These are phyloP conservation scores for Antigone vipio DNA, from an alignment of 2,113 vertebrate species.

Conservation along the genomic window DNA sequence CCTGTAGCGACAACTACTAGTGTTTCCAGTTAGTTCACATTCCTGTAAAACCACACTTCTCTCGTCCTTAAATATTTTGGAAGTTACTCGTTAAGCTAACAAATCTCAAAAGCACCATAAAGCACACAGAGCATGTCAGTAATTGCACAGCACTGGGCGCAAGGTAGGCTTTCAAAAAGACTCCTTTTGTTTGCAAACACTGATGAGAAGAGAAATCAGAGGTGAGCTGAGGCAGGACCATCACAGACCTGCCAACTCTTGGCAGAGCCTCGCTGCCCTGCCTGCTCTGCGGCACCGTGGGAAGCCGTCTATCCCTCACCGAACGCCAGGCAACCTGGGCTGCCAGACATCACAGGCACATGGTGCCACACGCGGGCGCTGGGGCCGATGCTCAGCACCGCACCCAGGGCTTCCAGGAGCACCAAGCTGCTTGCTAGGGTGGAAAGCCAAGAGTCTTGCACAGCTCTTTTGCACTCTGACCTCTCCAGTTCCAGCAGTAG, in stretches of 20 bases:
- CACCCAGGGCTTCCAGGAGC: not conserved
- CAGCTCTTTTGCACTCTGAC: not conserved
- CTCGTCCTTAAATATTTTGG: slow-evolving; percentile 28
- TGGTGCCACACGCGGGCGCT: fast-evolving
- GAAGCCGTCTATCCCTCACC: not conserved
- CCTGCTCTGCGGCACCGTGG: not conserved
- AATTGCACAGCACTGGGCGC: not conserved
- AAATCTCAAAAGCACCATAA: slow-evolving; percentile 10
- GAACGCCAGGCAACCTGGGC: fast-evolving
- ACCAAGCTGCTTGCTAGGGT: not conserved
- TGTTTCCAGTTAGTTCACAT: slow-evolving; percentile 42
- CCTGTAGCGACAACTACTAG: slow-evolving; percentile 33
- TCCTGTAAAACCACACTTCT: slow-evolving; percentile 44
- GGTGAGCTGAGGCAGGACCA: not conserved
- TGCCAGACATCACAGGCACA: fast-evolving
- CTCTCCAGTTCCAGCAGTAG: not conserved
- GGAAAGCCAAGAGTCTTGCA: not conserved
- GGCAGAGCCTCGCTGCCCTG: not conserved
- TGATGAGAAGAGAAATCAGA: not conserved
- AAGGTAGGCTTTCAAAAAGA: not conserved
- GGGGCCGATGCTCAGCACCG: not conserved
- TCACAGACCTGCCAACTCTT: not conserved
- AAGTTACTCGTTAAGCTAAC: slow-evolving; percentile 37
- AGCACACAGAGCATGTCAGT: slow-evolving; percentile 5
- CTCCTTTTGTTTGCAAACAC: not conserved